Conservation (phyloP, 2,888 invertebrate genomes). For the Gymnocheta viridis region DNA sequence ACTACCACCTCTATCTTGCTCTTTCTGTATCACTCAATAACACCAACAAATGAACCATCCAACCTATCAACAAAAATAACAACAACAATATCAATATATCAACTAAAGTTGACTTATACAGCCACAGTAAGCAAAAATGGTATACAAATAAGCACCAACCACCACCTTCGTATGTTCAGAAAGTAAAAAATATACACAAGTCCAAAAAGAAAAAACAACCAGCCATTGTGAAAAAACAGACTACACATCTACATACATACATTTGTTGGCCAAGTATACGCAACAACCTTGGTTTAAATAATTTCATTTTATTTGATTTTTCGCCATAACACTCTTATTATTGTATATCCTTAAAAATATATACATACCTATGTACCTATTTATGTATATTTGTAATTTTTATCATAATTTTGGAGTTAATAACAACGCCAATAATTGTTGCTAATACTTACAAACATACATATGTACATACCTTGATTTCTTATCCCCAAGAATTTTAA, state of each 20-base stretch:
- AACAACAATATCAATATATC: conserved; percentile 42
- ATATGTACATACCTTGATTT: not conserved
- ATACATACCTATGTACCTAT: not conserved
- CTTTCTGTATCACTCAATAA: conserved; percentile 39
- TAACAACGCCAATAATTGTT: not conserved
- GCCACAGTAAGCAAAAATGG: conserved; percentile 66
- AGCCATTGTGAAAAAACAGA: conserved; percentile 52
- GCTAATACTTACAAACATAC: not conserved
- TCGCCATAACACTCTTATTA: not conserved
- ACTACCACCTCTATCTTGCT: conserved; percentile 43
- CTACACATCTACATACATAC: conserved; percentile 16
- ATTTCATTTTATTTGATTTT: conserved; percentile 37
- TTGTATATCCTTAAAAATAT: not conserved
- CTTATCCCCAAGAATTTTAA: not conserved
- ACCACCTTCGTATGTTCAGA: conserved; percentile 51
- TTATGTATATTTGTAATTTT: not conserved
- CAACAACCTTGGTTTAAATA: conserved; percentile 67
- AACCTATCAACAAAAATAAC: conserved; percentile 59
- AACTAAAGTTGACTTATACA: conserved; percentile 48
- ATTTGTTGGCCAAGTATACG: conserved; percentile 64
- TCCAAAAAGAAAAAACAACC: conserved; percentile 43
- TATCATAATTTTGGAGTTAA: too few relatives aligned
- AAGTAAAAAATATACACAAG: conserved; percentile 47
- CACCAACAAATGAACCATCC: conserved; percentile 47
- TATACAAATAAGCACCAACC: conserved; percentile 65